Percentiles rank a stretch among this genome's conserved stretches.
Conservation (phyloP, 2,888 invertebrate species). For the Conistra vaccinii region DNA sequence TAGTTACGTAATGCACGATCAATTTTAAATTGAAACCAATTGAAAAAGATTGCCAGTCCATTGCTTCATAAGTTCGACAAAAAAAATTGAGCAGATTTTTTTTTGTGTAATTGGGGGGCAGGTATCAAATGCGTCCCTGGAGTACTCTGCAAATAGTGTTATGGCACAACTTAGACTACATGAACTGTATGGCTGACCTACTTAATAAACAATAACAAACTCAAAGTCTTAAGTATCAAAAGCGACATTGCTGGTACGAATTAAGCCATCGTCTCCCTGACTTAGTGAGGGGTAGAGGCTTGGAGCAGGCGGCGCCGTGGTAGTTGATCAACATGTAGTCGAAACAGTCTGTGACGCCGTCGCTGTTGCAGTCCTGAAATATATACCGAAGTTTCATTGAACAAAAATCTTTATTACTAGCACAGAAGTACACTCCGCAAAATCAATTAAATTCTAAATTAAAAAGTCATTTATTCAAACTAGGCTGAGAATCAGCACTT, state of each 20-base stretch:
- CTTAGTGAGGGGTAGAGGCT: constrained; percentile 73
- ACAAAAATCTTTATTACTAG: background rate
- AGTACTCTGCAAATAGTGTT: background rate
- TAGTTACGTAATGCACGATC: too few species aligned
- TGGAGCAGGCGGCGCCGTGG: constrained; percentile 90
- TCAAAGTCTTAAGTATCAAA: constrained; percentile 52
- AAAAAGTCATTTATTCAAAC: too few species aligned
- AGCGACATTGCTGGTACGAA: constrained; percentile 81
- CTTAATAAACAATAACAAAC: background rate
- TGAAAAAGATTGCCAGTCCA: too few species aligned
- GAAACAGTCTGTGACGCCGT: constrained; percentile 92
- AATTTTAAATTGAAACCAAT: too few species aligned
- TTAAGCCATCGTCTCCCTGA: constrained; percentile 81
- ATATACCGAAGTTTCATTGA: background rate
- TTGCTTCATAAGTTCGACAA: too few species aligned
- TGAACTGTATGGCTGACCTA: background rate
- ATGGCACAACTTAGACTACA: background rate
- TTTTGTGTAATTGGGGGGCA: too few species aligned
- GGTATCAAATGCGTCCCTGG: background rate
- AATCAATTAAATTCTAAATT: too few species aligned
- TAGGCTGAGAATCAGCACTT: too few species aligned
- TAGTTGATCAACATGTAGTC: constrained; percentile 92
- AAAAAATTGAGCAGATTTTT: too few species aligned
- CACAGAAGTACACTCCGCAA: too few species aligned
- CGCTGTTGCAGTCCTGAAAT: constrained; percentile 92